These are phyloP conservation scores for Rhabdophis nuchalis DNA, from an alignment of 2,797 vertebrate genomes.

Conservation along the genomic window DNA sequence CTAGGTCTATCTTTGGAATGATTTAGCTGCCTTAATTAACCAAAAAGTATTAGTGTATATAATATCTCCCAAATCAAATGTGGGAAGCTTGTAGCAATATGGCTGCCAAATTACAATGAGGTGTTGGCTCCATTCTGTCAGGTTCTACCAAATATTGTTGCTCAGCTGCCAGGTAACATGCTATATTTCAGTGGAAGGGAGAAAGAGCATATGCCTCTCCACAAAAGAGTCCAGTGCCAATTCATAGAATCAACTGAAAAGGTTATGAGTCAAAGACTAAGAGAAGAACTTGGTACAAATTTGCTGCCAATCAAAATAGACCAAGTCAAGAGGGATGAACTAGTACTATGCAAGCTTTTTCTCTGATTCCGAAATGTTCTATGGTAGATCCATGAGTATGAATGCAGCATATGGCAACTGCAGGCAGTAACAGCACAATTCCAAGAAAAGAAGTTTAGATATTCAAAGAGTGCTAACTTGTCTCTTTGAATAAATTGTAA, in stretches of 20 bases:
- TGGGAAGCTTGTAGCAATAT: background rate
- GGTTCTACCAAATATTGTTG: background rate
- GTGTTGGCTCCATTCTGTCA: background rate
- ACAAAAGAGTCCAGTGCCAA: background rate
- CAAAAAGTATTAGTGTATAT: background rate
- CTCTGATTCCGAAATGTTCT: background rate
- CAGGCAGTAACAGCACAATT: background rate
- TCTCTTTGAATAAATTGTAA: background rate
- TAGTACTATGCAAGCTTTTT: background rate
- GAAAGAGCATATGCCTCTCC: background rate
- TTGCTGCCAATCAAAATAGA: background rate
- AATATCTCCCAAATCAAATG: background rate
- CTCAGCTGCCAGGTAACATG: background rate
- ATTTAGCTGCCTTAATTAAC: background rate
- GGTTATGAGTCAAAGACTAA: background rate
- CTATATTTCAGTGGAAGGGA: background rate
- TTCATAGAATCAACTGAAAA: background rate
- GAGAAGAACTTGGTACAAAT: background rate
- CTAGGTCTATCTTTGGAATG: background rate
- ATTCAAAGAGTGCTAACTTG: background rate
- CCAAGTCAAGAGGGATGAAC: background rate
- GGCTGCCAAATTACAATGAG: background rate
- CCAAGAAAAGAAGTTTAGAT: background rate
- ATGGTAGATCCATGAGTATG: background rate
- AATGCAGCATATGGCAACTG: background rate